Percentiles rank a stretch among this genome's conserved stretches.
phyloP scores from a whole-genome alignment of 92 coral and sea anemone genomes.

The Phenganax stokvisi region DNA sequence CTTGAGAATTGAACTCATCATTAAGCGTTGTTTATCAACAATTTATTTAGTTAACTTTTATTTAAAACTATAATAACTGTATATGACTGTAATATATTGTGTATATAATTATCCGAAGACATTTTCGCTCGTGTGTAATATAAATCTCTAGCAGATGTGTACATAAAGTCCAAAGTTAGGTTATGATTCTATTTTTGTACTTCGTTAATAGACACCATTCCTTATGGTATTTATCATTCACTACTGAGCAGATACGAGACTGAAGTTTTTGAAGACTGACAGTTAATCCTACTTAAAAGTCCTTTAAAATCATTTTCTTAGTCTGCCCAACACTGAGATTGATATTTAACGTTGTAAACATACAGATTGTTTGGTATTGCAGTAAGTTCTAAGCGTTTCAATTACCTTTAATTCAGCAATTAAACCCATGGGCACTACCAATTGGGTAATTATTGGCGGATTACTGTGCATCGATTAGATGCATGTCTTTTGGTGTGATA shows the following conservation, averaged over 20 bases:
- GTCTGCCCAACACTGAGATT: too few relatives aligned
- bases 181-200: conserved; percentile 14
- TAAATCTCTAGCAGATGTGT: conserved; percentile 1
- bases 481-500: neutral
- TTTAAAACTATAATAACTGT: neutral
- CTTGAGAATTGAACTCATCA: too few relatives aligned
- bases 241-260: neutral
- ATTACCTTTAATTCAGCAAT: too few relatives aligned
- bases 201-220: neutral
- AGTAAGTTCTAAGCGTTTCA: too few relatives aligned
- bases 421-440: too few relatives aligned
- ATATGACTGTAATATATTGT: conserved; percentile 7
- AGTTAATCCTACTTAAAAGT: too few relatives aligned
- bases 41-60: neutral
- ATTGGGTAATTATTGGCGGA: too few relatives aligned
- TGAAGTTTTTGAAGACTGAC: neutral
- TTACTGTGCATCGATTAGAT: too few relatives aligned
- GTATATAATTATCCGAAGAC: conserved; percentile 4
- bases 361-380: too few relatives aligned
- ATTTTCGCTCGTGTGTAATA: conserved; percentile 16
- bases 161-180: neutral
- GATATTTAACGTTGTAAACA: too few relatives aligned
- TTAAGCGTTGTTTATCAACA: too few relatives aligned
- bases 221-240: neutral
- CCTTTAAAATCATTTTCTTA: too few relatives aligned